Percentiles rank a stretch among this genome's conserved stretches.
These are phyloP conservation scores for Corythoichthys haematopterus DNA, from an alignment of 2,113 vertebrate species.

Conservation along the genomic window DNA sequence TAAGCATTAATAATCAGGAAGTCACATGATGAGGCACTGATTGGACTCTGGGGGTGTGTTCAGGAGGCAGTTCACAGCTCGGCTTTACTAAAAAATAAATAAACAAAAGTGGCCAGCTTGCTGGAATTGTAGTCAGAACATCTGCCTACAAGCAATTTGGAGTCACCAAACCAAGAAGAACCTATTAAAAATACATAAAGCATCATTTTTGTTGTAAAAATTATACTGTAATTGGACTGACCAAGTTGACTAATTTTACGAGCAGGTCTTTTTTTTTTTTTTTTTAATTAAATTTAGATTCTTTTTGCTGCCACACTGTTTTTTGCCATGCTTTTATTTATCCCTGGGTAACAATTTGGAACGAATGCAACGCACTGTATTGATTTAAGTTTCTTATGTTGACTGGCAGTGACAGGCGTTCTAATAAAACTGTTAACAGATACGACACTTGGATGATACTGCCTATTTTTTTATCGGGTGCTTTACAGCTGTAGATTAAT, in stretches of 20 bases:
- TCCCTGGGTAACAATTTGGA: background rate
- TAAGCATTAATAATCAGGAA: background rate
- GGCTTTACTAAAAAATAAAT: background rate
- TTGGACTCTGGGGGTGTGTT: background rate
- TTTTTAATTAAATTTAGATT: no score
- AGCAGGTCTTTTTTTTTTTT: no score
- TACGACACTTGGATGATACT: no score
- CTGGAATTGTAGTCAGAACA: background rate
- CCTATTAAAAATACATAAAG: no score
- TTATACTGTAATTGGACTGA: no score
- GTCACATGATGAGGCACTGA: background rate
- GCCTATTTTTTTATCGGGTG: no score
- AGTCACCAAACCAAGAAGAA: no score
- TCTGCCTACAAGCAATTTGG: no score
- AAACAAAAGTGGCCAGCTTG: background rate
- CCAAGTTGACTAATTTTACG: no score
- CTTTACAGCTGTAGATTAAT: no score
- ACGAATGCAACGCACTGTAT: background rate
- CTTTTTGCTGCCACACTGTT: no score
- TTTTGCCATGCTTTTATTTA: background rate
- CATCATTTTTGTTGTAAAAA: no score
- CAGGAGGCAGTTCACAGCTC: background rate
- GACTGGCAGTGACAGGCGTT: background rate
- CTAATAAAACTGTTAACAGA: background rate
- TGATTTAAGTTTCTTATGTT: background rate